phyloP scores from a whole-genome alignment of 2,888 invertebrate species.

The Tenthredo scrophulariae region DNA sequence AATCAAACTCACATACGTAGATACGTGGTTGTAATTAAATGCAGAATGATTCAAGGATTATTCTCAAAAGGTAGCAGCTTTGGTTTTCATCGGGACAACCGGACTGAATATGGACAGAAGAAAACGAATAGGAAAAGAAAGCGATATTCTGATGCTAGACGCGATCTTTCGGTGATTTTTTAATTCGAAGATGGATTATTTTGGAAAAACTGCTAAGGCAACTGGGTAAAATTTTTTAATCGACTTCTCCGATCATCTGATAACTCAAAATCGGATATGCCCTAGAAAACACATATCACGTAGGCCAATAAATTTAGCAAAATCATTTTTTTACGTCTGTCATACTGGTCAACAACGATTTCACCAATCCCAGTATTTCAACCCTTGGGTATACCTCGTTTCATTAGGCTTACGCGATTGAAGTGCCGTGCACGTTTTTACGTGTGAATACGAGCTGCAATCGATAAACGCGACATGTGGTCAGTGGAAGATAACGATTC shows the following conservation, averaged over 20 bases:
- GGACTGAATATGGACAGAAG: not conserved
- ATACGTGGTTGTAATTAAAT: not conserved
- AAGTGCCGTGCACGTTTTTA: not conserved
- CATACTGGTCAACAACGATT: not conserved
- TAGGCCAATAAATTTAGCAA: not conserved
- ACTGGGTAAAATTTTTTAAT: not conserved
- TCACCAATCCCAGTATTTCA: not conserved
- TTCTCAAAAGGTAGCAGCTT: not conserved
- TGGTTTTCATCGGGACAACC: not conserved
- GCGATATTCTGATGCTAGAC: slow-evolving; percentile 34
- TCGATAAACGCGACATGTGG: slow-evolving; percentile 51
- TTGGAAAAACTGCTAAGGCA: not conserved
- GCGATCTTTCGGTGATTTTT: slow-evolving; percentile 27
- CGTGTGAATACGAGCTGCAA: not conserved
- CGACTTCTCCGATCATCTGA: not conserved
- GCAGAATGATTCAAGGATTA: not conserved
- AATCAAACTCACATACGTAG: not conserved
- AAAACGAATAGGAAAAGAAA: slow-evolving; percentile 4
- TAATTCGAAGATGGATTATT: not conserved
- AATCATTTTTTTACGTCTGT: not conserved
- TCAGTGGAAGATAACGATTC: slow-evolving; percentile 37
- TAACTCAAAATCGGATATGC: not conserved
- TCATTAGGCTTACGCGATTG: not conserved
- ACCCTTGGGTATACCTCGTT: not conserved
- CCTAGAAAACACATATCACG: not conserved